A percentile compares a stretch with the other conserved stretches of the same genome.
phyloP scores from a whole-genome alignment of 2,797 vertebrate genomes.

The Kryptolebias ocellatus region DNA sequence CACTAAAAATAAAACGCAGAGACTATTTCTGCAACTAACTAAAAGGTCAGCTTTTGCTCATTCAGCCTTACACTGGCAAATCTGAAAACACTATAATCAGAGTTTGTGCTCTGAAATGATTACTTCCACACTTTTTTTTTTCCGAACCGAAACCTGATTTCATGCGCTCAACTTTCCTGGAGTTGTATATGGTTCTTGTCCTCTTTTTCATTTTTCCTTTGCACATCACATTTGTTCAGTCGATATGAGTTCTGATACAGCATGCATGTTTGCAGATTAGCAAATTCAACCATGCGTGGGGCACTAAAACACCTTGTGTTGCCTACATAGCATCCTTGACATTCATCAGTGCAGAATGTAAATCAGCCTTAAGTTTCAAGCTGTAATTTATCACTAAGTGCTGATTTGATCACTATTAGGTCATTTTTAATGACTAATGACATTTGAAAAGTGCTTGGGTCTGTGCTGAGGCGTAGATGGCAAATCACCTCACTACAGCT shows the following conservation, averaged over 20 bases:
- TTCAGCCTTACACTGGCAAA: not conserved
- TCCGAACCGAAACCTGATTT: not conserved
- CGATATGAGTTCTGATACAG: slow-evolving; percentile 15
- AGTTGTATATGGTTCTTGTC: not conserved
- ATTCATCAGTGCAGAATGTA: slow-evolving; percentile 52
- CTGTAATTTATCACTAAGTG: slow-evolving; percentile 54
- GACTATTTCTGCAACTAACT: not conserved
- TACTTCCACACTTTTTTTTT: not conserved
- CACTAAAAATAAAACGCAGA: not conserved
- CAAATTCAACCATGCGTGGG: slow-evolving; percentile 39
- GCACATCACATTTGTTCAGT: slow-evolving; percentile 26
- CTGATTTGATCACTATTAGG: slow-evolving; percentile 56
- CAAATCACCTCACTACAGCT: slow-evolving; percentile 32
- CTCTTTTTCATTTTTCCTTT: slow-evolving; percentile 19
- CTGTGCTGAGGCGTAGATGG: slow-evolving; percentile 42
- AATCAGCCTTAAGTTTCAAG: slow-evolving; percentile 48
- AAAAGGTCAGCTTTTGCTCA: slow-evolving; percentile 40
- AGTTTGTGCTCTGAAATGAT: not conserved
- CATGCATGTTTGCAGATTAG: slow-evolving; percentile 30
- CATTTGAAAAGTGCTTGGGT: slow-evolving; percentile 64
- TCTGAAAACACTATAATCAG: slow-evolving; percentile 12
- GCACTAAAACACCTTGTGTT: slow-evolving; percentile 20
- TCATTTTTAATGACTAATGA: slow-evolving; percentile 66
- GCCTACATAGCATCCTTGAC: slow-evolving; percentile 31
- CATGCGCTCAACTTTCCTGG: not conserved